phyloP scores from a whole-genome alignment of 2,888 invertebrate genomes.

The Aelia acuminata region DNA sequence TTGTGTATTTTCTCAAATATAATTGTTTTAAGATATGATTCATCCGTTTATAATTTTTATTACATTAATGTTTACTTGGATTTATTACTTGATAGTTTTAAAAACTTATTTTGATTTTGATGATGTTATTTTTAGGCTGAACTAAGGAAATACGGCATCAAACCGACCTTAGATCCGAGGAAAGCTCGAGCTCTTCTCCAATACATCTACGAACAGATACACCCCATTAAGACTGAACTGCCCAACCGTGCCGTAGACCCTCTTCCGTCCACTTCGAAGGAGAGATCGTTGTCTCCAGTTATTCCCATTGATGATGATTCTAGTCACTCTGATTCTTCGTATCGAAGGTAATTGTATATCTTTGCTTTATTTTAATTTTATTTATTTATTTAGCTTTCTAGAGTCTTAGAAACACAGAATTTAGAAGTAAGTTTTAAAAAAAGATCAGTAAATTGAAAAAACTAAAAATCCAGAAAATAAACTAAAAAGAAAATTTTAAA shows the following conservation, averaged over 20 bases:
- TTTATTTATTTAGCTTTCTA: background rate
- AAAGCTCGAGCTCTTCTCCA: constrained; percentile 72
- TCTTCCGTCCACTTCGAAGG: background rate
- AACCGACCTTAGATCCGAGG: constrained; percentile 70
- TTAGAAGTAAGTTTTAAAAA: too few relatives aligned
- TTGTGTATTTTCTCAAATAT: too few relatives aligned
- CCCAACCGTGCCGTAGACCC: constrained; percentile 61
- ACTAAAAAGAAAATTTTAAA: too few relatives aligned
- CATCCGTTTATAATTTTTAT: too few relatives aligned
- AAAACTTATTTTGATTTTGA: background rate
- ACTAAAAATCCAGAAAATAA: too few relatives aligned
- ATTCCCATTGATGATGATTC: background rate
- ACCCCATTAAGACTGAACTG: constrained; percentile 69
- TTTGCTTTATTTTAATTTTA: background rate
- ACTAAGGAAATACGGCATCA: constrained; percentile 73
- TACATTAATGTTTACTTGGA: background rate
- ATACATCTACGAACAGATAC: constrained; percentile 74
- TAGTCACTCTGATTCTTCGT: background rate
- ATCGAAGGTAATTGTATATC: background rate
- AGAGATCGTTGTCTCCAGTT: background rate
- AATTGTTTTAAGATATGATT: too few relatives aligned
- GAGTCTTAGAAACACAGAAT: too few relatives aligned
- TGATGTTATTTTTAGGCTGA: constrained; percentile 69
- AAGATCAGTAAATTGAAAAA: too few relatives aligned
- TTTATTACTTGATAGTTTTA: background rate